These are phyloP conservation scores for Alcedo atthis DNA, from an alignment of 2,797 vertebrate genomes.

Conservation along the genomic window DNA sequence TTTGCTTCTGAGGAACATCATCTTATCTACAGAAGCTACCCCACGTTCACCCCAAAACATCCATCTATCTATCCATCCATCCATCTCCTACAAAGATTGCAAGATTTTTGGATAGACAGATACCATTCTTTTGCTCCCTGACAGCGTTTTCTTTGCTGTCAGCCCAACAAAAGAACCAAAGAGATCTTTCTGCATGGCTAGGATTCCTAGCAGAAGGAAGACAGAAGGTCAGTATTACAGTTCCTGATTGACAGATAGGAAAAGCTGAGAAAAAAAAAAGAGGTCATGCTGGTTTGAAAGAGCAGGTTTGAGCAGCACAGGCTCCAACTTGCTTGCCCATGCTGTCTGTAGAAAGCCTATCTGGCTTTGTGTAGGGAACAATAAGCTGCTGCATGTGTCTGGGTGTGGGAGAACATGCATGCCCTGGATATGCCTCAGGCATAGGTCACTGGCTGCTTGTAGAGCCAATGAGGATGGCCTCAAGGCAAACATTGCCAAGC, in stretches of 20 bases:
- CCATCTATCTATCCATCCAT: background rate
- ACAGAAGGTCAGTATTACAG: background rate
- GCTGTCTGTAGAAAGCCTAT: background rate
- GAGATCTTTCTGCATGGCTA: background rate
- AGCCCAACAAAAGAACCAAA: background rate
- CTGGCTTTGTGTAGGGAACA: background rate
- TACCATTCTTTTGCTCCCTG: background rate
- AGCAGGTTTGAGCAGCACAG: background rate
- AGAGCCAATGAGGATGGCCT: background rate
- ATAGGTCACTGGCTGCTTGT: background rate
- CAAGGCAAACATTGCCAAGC: background rate
- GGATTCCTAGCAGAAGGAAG: background rate
- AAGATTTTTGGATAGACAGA: background rate
- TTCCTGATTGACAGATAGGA: background rate
- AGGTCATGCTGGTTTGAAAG: background rate
- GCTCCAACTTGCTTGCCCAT: background rate
- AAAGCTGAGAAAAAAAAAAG: background rate
- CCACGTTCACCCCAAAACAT: background rate
- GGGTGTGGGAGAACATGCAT: background rate
- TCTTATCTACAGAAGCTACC: background rate
- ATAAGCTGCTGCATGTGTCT: background rate
- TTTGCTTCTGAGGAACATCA: background rate
- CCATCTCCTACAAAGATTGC: background rate
- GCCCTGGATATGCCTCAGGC: background rate
- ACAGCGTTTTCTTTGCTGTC: background rate